phyloP scores from a whole-genome alignment of 64 coral and sea anemone genomes.

The Dendrophyllia cribrosa region DNA sequence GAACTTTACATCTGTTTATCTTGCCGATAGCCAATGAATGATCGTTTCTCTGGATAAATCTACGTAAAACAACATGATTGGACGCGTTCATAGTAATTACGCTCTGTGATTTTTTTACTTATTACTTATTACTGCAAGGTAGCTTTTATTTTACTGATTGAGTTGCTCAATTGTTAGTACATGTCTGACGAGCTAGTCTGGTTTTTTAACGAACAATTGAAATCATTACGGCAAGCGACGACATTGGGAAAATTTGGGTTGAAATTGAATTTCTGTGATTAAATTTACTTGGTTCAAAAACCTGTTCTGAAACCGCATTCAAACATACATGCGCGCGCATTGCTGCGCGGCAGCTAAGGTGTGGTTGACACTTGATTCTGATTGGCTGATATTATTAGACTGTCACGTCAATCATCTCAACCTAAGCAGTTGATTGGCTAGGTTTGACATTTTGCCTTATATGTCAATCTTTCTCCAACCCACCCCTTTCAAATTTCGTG shows the following conservation, averaged over 20 bases:
- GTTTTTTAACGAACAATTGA: too few relatives aligned
- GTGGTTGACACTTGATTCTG: background rate
- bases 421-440: conserved; percentile 27
- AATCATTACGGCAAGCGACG: too few relatives aligned
- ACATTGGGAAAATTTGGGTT: too few relatives aligned
- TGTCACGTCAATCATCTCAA: conserved; percentile 36
- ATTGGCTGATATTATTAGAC: conserved; percentile 31
- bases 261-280: too few relatives aligned
- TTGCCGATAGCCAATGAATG: background rate
- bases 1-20: background rate
- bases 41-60: background rate
- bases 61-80: background rate
- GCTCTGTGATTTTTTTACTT: background rate
- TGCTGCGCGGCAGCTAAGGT: background rate
- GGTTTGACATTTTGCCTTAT: conserved; percentile 44
- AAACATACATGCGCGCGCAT: background rate
- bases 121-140: too few relatives aligned
- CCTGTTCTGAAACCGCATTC: background rate
- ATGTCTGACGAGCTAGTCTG: too few relatives aligned
- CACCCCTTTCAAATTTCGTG: conserved; percentile 26
- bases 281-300: too few relatives aligned
- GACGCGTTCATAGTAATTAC: background rate
- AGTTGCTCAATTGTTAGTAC: too few relatives aligned
- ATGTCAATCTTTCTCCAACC: conserved; percentile 11
- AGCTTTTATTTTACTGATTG: too few relatives aligned